phyloP scores from a whole-genome alignment of 2,888 invertebrate genomes.

The Stomorhina lunata region DNA sequence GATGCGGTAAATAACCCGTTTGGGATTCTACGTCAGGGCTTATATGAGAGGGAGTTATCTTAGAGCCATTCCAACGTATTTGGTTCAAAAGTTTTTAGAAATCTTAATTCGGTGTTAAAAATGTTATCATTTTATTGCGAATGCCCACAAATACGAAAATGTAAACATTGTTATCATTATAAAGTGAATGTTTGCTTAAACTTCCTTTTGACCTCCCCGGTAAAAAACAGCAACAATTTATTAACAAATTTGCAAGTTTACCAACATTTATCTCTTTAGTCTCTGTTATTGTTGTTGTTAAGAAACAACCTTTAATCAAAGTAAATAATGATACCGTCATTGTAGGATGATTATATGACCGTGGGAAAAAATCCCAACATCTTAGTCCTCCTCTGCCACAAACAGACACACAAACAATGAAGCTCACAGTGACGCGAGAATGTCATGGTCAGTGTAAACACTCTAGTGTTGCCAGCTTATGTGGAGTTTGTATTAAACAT shows the following conservation, averaged over 20 bases:
- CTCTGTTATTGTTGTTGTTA: background rate
- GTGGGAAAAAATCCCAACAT: slow-evolving; percentile 52
- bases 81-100: too few relatives aligned
- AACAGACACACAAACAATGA: background rate
- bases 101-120: too few relatives aligned
- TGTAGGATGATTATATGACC: slow-evolving; percentile 56
- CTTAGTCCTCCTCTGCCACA: slow-evolving; percentile 7
- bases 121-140: slow-evolving; percentile 16
- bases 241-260: slow-evolving; percentile 31
- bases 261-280: background rate
- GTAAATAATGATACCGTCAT: slow-evolving; percentile 39
- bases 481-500: slow-evolving; percentile 9
- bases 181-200: background rate
- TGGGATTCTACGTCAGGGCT: too few relatives aligned
- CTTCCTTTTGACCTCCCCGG: slow-evolving; percentile 6
- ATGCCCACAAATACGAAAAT: background rate
- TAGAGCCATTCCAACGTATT: too few relatives aligned
- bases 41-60: too few relatives aligned
- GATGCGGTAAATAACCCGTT: too few relatives aligned
- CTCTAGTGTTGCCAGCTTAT: background rate
- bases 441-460: slow-evolving; percentile 27
- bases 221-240: slow-evolving; percentile 29
- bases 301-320: slow-evolving; percentile 33
- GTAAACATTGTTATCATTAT: background rate
- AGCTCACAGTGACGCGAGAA: slow-evolving; percentile 28